Evolutionary conservation across 2,113 vertebrate species (phyloP), one percentile per base, ranked within the genome.

Genomic region (Carassius carassius): DNA sequence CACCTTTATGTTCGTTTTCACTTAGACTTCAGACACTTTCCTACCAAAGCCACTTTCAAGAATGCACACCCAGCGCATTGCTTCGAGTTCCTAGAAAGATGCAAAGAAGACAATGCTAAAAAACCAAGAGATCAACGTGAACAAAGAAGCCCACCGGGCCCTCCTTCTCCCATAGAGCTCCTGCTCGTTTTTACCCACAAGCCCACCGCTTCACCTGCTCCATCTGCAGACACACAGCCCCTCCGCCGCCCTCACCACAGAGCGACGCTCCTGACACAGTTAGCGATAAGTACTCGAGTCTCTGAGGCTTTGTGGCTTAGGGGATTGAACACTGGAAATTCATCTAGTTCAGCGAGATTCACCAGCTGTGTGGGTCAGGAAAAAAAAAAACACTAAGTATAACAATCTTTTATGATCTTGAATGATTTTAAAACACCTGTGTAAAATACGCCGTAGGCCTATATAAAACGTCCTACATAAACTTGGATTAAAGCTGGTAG

Each of bases 61-160:
- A 69, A 81, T 21, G 44, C 7, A 21, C 54, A 41, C 35, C 12
- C n/a, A 51, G 60, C 9, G 60, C 16, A 4, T 69, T 69, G 62
- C 49, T 69, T 81, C 19, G 16, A 81, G 79, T 81, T 81, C 79
- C 79, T 81, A 81, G 79, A 81, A 81, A 81, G 79, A 81, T 10
- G 25, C 62, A 23, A 44, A 65, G 11, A 47, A 41, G 78, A 44
- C 21, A 37, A 23, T 1, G 54, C 29, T 37, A 3, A 63, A 63
- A 79, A 79, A 67, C 3, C 1, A 5, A 49, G 62, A 81, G 78
- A 80, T 47, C 37, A 80, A 65, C n/a, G 76, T 21, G 11, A 37
- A 41, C 23, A 25, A 6, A 63, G 10, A 51, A 81, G 79, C 79
- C 79, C 79, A 49, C 79, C 62, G 1, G 58, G n/a, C 78, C 62